A percentile compares a stretch with the other conserved stretches of the same genome.
phyloP scores from a whole-genome alignment of 1,140 invertebrate species.

The Lepidurus arcticus region DNA sequence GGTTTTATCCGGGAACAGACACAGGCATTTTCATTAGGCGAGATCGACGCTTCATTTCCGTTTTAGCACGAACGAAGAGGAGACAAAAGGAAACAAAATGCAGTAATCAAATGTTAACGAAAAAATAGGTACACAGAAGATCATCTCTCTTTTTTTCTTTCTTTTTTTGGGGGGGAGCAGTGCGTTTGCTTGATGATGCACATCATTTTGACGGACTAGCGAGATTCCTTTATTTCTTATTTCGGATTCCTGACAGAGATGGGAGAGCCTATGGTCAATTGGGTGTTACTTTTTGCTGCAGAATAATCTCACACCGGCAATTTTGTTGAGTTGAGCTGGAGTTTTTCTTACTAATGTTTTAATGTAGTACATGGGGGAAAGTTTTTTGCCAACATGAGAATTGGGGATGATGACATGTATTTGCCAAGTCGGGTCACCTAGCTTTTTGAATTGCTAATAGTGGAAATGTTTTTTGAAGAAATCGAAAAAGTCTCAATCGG shows the following conservation, averaged over 20 bases:
- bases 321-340: neutral
- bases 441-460: neutral
- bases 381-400: neutral
- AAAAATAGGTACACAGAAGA: neutral
- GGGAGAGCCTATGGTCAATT: too few species aligned
- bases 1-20: neutral
- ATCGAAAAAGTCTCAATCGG: too few species aligned
- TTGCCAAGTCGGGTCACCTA: neutral
- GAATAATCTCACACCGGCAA: too few species aligned
- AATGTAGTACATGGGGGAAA: neutral
- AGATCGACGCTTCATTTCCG: constrained; percentile 18
- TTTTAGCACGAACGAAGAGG: neutral
- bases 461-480: neutral
- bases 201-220: too few species aligned
- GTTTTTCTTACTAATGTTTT: neutral
- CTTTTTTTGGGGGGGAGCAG: too few species aligned
- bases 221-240: too few species aligned
- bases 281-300: too few species aligned
- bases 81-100: neutral
- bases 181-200: too few species aligned
- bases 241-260: too few species aligned
- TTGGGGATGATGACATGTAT: neutral
- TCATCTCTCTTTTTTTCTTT: too few species aligned
- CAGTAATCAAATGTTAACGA: neutral
- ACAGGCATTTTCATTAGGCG: constrained; percentile 15